Conservation (phyloP, 2,797 vertebrate species). For the Hipposideros larvatus region DNA sequence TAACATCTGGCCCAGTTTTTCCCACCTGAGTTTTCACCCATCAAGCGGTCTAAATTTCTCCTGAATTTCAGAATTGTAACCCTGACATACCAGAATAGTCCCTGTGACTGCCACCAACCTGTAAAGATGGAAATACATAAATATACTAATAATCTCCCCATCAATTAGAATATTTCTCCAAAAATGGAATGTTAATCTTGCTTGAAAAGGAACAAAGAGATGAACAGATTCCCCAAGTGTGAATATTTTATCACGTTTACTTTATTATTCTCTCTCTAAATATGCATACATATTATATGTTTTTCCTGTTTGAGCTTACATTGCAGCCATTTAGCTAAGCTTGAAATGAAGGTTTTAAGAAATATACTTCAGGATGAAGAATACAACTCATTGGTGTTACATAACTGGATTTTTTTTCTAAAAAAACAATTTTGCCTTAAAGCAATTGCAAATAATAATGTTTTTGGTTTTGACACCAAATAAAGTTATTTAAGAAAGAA, state of each 20-base stretch:
- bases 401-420: not conserved
- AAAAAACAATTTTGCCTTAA: slow-evolving; percentile 25
- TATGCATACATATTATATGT: not conserved
- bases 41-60: not conserved
- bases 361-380: not conserved
- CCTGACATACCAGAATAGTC: not conserved
- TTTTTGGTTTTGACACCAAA: not conserved
- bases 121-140: not conserved
- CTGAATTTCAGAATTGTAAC: not conserved
- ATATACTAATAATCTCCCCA: not conserved
- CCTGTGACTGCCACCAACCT: not conserved
- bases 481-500: not conserved
- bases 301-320: not conserved
- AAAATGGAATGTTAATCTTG: not conserved
- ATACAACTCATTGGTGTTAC: not conserved
- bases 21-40: not conserved
- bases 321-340: not conserved
- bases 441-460: not conserved
- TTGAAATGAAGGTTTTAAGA: not conserved
- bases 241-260: not conserved
- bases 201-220: not conserved
- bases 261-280: not conserved
- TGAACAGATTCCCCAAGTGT: not conserved
- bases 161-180: not conserved
- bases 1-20: not conserved